Evolutionary conservation across 1,140 invertebrate species (phyloP).

Genomic region (Bombus pyrosoma): DNA sequence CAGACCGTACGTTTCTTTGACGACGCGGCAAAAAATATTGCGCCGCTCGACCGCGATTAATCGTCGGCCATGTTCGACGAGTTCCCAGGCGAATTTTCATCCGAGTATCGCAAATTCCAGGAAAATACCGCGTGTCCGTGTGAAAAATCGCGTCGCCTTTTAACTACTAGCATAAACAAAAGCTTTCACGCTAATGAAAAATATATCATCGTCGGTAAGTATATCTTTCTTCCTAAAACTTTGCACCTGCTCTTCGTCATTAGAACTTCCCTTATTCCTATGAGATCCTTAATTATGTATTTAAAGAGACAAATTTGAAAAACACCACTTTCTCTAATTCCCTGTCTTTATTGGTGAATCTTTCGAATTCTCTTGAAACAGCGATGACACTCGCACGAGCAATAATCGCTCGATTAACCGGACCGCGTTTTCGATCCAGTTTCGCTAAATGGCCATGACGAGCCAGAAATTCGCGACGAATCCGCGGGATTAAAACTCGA

Average conservation of each 20-base stretch:
- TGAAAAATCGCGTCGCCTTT: neutral
- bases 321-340: neutral
- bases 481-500: constrained; percentile 28
- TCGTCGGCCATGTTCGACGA: neutral
- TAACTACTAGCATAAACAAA: neutral
- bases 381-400: neutral
- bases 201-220: neutral
- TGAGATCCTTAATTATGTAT: neutral
- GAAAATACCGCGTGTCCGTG: neutral
- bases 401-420: constrained; percentile 50
- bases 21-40: neutral
- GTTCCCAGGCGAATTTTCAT: neutral
- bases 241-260: neutral
- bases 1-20: constrained; percentile 33
- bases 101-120: neutral
- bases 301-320: neutral
- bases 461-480: constrained; percentile 16
- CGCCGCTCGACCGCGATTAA: neutral
- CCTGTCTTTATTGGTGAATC: neutral
- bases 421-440: constrained; percentile 3
- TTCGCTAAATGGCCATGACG: constrained; percentile 22
- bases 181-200: constrained; percentile 18
- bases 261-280: neutral
- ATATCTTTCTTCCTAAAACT: neutral
- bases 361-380: neutral